These are phyloP conservation scores for Oncorhynchus kisutch DNA, from an alignment of 2,113 vertebrate genomes.

Conservation along the genomic window DNA sequence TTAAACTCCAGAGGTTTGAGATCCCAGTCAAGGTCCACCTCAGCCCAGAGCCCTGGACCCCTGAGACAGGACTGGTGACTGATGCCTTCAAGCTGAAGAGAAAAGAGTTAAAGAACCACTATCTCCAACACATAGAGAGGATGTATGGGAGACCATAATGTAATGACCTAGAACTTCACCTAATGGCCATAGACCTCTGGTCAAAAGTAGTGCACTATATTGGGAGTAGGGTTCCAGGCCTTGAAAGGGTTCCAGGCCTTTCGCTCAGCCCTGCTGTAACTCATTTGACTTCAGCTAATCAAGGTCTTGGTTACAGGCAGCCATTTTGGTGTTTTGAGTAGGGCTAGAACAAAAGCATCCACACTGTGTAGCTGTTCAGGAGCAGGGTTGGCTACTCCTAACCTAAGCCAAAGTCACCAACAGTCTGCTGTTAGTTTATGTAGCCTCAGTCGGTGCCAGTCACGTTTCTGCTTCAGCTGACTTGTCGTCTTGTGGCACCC, in stretches of 20 bases:
- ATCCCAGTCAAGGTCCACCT: slow-evolving; percentile 91
- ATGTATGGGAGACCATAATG: slow-evolving; percentile 95
- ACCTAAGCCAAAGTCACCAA: not conserved
- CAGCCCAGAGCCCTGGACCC: slow-evolving; percentile 79
- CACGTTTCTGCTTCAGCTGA: not conserved
- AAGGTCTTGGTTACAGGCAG: no score
- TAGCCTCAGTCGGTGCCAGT: slow-evolving; percentile 1
- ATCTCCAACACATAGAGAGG: slow-evolving; percentile 91
- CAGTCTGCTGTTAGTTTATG: slow-evolving; percentile 1
- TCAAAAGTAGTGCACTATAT: no score
- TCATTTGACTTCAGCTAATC: no score
- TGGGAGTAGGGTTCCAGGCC: no score
- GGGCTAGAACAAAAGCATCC: no score
- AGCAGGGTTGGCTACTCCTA: no score
- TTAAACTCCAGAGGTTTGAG: slow-evolving; percentile 94
- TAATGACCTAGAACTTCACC: not conserved
- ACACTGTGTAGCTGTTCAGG: no score
- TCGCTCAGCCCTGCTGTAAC: no score
- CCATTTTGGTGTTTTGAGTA: no score
- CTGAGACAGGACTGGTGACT: slow-evolving; percentile 94
- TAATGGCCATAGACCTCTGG: no score
- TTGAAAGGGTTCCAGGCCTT: no score
- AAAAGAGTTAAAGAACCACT: slow-evolving; percentile 95
- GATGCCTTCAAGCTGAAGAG: slow-evolving; percentile 98
- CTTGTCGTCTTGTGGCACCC: no score